Evolutionary conservation across 2,113 vertebrate genomes (phyloP).

Genomic region (Campylorhamphus procurvoides): DNA sequence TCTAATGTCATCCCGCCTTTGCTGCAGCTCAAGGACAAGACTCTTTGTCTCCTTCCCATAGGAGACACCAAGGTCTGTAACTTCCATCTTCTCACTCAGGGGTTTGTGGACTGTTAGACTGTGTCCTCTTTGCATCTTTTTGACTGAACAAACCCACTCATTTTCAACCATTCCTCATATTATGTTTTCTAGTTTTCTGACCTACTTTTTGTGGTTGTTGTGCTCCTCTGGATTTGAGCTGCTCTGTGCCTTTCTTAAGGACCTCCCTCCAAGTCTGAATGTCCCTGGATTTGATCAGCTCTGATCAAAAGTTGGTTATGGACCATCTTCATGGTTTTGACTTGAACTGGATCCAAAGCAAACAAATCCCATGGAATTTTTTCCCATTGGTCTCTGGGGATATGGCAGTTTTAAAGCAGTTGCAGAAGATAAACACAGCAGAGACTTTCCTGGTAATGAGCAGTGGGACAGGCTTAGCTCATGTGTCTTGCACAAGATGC

Average conservation of each 20-base stretch:
- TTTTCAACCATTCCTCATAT: neutral
- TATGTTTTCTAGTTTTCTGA: neutral
- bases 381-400: neutral
- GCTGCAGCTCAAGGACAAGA: neutral
- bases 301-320: constrained; percentile 19
- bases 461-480: neutral
- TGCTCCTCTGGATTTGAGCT: neutral
- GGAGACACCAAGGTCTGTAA: neutral
- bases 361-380: neutral
- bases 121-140: neutral
- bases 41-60: neutral
- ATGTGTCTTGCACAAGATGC: neutral
- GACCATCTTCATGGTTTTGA: neutral
- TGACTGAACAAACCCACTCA: neutral
- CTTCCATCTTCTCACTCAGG: neutral
- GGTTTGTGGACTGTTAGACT: neutral
- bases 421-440: neutral
- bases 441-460: neutral
- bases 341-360: neutral
- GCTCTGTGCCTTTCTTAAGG: neutral
- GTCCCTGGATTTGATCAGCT: constrained; percentile 6
- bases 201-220: neutral
- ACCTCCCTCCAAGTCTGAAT: neutral
- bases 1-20: neutral
- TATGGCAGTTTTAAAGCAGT: neutral